Percentiles rank a stretch among this genome's conserved stretches.
Evolutionary conservation across 2,888 invertebrate genomes (phyloP).

Genomic region (Doris montereyensis): DNA sequence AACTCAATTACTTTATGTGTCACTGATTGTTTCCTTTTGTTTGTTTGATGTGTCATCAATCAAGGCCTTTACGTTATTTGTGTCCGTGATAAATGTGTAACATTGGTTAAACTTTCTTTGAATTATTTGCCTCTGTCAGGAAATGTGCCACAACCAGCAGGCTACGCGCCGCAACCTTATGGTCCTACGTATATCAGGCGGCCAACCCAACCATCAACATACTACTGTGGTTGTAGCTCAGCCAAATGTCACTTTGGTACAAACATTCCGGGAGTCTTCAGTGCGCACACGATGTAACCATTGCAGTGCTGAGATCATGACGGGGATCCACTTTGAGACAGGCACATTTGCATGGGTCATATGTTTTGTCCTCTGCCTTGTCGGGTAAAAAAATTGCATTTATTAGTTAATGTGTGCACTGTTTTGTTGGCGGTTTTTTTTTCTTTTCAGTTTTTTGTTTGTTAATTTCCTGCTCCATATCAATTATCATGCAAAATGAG

Average conservation of each 20-base stretch:
- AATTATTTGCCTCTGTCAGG: no score
- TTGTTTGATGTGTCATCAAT: no score
- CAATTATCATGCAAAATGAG: no score
- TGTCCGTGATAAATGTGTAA: no score
- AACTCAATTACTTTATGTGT: no score
- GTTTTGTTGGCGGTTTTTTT: no score
- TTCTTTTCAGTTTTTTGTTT: no score
- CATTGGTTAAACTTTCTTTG: no score
- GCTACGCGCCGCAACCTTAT: slow-evolving; percentile 1
- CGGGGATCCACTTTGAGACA: slow-evolving; percentile 61
- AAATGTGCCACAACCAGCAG: no score
- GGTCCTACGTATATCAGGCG: neutral
- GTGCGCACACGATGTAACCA: slow-evolving; percentile 63
- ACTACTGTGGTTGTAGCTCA: slow-evolving; percentile 61
- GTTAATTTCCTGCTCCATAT: no score
- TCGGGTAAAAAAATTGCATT: neutral
- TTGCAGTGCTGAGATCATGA: slow-evolving; percentile 66
- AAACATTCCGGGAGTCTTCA: slow-evolving; percentile 61
- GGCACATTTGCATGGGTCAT: slow-evolving; percentile 68
- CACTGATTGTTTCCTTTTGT: no score
- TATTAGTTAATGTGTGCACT: neutral
- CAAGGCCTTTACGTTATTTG: no score
- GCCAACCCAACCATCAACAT: neutral
- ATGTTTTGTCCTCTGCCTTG: slow-evolving; percentile 44
- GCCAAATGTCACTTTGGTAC: slow-evolving; percentile 53